A percentile compares a stretch with the other conserved stretches of the same genome.
These are phyloP conservation scores for Arremon aurantiirostris DNA, from an alignment of 2,797 vertebrate species.

Conservation along the genomic window DNA sequence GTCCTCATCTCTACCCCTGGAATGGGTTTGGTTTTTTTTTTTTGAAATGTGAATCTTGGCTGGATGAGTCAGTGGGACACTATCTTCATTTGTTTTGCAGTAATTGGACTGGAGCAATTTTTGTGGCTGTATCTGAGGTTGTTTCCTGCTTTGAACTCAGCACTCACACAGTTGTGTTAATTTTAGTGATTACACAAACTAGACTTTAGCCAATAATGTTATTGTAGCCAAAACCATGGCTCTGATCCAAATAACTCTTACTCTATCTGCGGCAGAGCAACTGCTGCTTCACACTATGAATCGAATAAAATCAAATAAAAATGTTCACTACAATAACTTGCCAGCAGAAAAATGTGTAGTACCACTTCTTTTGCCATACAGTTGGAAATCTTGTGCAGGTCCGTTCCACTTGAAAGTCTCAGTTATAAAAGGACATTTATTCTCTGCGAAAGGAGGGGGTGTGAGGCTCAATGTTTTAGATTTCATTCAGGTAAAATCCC, in stretches of 20 bases:
- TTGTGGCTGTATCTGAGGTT: conserved; percentile 18
- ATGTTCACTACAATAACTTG: background rate
- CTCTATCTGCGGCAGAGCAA: background rate
- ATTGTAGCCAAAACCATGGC: conserved; percentile 57
- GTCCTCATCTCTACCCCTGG: conserved; percentile 50
- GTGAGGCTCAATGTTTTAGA: background rate
- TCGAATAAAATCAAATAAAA: conserved; percentile 37
- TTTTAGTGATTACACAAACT: conserved; percentile 50
- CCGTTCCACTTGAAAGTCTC: background rate
- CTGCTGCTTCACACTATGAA: conserved; percentile 27
- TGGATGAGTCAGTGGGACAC: conserved; percentile 55
- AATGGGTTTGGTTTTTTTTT: background rate
- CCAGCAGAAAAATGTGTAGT: background rate
- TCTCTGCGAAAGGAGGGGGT: background rate
- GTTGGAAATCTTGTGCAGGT: background rate
- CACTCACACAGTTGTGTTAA: conserved; percentile 23
- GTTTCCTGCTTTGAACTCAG: conserved; percentile 54
- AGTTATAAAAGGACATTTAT: background rate
- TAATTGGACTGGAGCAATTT: conserved; percentile 54
- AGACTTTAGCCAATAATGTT: conserved; percentile 10
- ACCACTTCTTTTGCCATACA: background rate
- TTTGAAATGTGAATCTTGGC: conserved; percentile 49
- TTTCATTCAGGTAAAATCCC: conserved; percentile 41
- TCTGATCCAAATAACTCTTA: conserved; percentile 2
- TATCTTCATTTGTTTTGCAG: conserved; percentile 70